Percentiles rank a stretch among this genome's conserved stretches.
phyloP scores from a whole-genome alignment of 2,888 invertebrate species.

The Tricholauxania praeusta region DNA sequence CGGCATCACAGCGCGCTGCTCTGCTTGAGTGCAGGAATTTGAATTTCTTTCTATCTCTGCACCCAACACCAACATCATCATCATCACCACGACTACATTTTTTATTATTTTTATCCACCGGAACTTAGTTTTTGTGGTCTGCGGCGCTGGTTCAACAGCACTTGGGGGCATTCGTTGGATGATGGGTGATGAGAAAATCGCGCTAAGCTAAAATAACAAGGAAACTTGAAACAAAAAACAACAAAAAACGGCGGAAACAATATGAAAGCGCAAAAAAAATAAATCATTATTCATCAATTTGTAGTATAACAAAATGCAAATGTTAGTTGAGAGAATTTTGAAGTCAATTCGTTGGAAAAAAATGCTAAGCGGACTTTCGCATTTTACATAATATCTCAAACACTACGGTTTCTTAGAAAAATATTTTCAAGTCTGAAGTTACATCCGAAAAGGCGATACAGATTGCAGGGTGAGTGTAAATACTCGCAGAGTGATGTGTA shows the following conservation, averaged over 20 bases:
- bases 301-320: too few relatives aligned
- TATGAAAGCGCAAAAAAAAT: neutral
- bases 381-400: too few relatives aligned
- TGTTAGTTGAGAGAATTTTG: too few relatives aligned
- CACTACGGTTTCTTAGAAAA: too few relatives aligned
- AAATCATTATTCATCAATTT: conserved; percentile 27
- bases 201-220: conserved; percentile 32
- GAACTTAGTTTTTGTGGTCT: conserved; percentile 24
- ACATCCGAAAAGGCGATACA: too few relatives aligned
- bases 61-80: neutral
- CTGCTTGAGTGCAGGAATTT: conserved; percentile 26
- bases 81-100: neutral
- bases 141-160: conserved; percentile 1
- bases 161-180: neutral
- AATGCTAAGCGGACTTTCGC: too few relatives aligned
- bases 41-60: neutral
- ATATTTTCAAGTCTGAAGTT: too few relatives aligned
- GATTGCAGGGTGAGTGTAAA: too few relatives aligned
- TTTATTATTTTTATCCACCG: neutral
- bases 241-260: neutral
- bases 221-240: neutral
- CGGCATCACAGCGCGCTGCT: conserved; percentile 28
- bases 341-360: too few relatives aligned
- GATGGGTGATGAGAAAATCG: conserved; percentile 17
- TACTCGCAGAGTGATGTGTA: too few relatives aligned